A percentile compares a stretch with the other conserved stretches of the same genome.
phyloP scores from a whole-genome alignment of 92 coral and sea anemone genomes.

The Isaurus tuberculatus region DNA sequence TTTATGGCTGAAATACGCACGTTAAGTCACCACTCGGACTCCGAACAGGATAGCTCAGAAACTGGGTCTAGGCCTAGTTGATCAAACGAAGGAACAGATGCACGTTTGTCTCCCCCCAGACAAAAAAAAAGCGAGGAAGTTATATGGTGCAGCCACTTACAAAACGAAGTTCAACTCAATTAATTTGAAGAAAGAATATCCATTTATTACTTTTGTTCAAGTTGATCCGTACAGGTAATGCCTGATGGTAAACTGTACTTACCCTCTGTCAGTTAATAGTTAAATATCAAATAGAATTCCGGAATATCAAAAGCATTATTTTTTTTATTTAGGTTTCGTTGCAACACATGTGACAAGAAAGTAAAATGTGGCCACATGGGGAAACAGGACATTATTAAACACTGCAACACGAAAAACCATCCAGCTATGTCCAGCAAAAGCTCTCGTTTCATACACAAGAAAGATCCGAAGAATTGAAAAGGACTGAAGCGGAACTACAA shows the following conservation, averaged over 20 bases:
- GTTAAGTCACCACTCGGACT: no score
- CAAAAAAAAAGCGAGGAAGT: slow-evolving; percentile 42
- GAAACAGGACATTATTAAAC: slow-evolving; percentile 41
- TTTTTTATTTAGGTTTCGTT: slow-evolving; percentile 27
- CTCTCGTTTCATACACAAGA: slow-evolving; percentile 34
- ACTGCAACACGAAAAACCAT: slow-evolving; percentile 34
- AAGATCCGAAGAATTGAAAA: slow-evolving; percentile 31
- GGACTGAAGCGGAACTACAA: slow-evolving; percentile 20
- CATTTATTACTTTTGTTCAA: slow-evolving; percentile 48
- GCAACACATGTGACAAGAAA: slow-evolving; percentile 42
- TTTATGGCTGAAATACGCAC: no score
- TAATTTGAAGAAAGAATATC: slow-evolving; percentile 42
- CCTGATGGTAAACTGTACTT: slow-evolving; percentile 38
- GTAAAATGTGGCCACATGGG: slow-evolving; percentile 50
- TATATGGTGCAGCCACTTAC: slow-evolving; percentile 47
- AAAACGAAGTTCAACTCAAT: slow-evolving; percentile 46
- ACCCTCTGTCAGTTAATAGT: background rate
- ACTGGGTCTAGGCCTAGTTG: no score
- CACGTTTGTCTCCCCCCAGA: slow-evolving; percentile 22
- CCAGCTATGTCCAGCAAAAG: background rate
- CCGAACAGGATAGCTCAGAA: no score
- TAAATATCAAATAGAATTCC: slow-evolving; percentile 46
- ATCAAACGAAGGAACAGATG: slow-evolving; percentile 45
- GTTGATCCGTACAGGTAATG: slow-evolving; percentile 46
- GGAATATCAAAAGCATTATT: slow-evolving; percentile 32